These are phyloP conservation scores for Caenorhabditis sp. DNA, from an alignment of 2,888 invertebrate genomes.

Conservation along the genomic window DNA sequence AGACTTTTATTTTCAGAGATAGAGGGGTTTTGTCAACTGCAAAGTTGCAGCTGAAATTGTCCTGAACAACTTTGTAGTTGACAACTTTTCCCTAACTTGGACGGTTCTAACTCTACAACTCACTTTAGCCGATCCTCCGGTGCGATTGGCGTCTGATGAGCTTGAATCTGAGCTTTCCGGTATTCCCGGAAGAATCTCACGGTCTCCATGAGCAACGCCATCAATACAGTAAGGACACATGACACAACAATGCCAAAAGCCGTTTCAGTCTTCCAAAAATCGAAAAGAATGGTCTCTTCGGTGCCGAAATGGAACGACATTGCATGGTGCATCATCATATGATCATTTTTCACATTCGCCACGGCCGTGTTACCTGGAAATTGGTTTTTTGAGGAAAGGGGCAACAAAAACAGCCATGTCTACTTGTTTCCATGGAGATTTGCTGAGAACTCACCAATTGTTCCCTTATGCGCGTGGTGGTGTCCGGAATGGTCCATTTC, in stretches of 20 bases:
- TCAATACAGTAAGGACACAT: constrained; percentile 73
- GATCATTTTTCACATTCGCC: constrained; percentile 23
- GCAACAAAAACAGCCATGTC: too few species aligned
- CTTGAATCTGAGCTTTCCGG: constrained; percentile 56
- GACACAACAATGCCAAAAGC: constrained; percentile 74
- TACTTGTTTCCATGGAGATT: too few species aligned
- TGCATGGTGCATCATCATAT: constrained; percentile 71
- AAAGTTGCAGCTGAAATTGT: too few species aligned
- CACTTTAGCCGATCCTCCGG: constrained; percentile 64
- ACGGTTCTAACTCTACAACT: not conserved
- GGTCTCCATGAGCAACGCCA: constrained; percentile 76
- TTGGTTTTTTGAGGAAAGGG: not conserved
- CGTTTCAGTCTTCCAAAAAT: constrained; percentile 77
- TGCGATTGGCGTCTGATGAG: constrained; percentile 39
- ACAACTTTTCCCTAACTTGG: too few species aligned
- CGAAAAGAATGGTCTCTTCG: constrained; percentile 78
- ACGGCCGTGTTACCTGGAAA: constrained; percentile 50
- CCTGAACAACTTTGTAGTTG: too few species aligned
- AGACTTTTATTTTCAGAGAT: too few species aligned
- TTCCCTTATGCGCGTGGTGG: too few species aligned
- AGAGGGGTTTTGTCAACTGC: too few species aligned
- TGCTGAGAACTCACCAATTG: too few species aligned
- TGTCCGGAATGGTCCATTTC: too few species aligned
- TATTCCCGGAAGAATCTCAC: constrained; percentile 75
- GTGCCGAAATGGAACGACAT: constrained; percentile 73